Evolutionary conservation across 2,113 vertebrate species (phyloP).

Genomic region (Pachypanchax playfairii): DNA sequence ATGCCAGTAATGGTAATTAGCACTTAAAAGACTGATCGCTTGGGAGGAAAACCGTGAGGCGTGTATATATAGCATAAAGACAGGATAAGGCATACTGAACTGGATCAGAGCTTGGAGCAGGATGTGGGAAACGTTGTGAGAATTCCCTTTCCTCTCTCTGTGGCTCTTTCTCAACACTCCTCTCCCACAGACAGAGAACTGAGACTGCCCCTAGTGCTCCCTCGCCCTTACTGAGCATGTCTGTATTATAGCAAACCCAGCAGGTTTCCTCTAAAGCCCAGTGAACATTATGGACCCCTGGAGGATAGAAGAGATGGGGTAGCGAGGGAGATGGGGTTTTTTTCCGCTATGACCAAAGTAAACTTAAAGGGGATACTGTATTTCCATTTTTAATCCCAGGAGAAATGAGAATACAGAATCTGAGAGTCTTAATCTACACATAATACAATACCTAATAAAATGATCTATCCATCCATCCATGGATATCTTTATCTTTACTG

Average conservation of each 20-base stretch:
- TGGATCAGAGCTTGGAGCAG: constrained; percentile 45
- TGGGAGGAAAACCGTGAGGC: constrained; percentile 17
- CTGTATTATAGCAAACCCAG: constrained; percentile 33
- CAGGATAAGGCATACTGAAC: constrained; percentile 20
- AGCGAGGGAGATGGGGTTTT: constrained; percentile 24
- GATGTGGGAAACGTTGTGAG: constrained; percentile 47
- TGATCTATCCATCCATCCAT: no score
- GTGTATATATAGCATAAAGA: constrained; percentile 15
- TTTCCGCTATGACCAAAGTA: constrained; percentile 29
- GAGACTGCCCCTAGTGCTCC: constrained; percentile 27
- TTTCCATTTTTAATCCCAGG: constrained; percentile 39
- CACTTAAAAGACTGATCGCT: constrained; percentile 24
- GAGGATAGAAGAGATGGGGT: constrained; percentile 30
- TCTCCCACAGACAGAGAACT: constrained; percentile 44
- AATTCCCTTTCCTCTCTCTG: constrained; percentile 22
- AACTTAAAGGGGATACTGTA: not conserved
- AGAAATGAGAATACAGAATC: constrained; percentile 23
- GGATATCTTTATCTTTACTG: no score
- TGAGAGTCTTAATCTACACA: constrained; percentile 1
- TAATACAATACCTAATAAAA: no score
- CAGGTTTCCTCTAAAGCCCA: constrained; percentile 48
- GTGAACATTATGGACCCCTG: constrained; percentile 40
- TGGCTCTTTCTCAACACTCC: not conserved
- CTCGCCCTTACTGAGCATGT: constrained; percentile 32
- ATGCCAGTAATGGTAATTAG: constrained; percentile 32